Percentiles rank a stretch among this genome's conserved stretches.
phyloP scores from a whole-genome alignment of 2,888 invertebrate genomes.

The Oscheius onirici region DNA sequence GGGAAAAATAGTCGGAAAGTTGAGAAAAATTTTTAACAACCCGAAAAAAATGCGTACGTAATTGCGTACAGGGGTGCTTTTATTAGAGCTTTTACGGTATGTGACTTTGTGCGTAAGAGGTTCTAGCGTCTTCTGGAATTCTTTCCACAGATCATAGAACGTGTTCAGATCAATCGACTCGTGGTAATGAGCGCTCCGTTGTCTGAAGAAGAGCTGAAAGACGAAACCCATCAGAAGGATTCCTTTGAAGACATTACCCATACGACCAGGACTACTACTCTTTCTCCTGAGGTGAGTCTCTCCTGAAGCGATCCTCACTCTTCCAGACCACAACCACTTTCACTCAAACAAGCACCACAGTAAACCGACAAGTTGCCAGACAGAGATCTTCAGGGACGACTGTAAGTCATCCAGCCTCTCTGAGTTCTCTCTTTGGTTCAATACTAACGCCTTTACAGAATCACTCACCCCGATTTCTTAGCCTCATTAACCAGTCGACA shows the following conservation, averaged over 20 bases:
- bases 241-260: slow-evolving; percentile 20
- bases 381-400: slow-evolving; percentile 16
- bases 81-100: too few relatives aligned
- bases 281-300: background rate
- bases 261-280: background rate
- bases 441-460: slow-evolving; percentile 28
- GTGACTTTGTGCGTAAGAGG: too few relatives aligned
- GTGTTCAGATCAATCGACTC: slow-evolving; percentile 20
- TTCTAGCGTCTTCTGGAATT: too few relatives aligned
- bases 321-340: slow-evolving; percentile 14
- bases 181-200: background rate
- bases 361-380: slow-evolving; percentile 18
- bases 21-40: too few relatives aligned
- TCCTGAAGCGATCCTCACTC: background rate
- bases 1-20: too few relatives aligned
- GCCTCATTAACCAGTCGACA: background rate
- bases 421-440: too few relatives aligned
- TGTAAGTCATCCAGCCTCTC: background rate
- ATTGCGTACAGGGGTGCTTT: too few relatives aligned
- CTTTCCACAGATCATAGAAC: too few relatives aligned
- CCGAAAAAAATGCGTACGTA: too few relatives aligned
- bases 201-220: background rate
- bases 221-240: background rate
- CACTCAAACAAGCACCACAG: slow-evolving; percentile 25
- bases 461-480: slow-evolving; percentile 26